Evolutionary conservation across 2,113 vertebrate genomes (phyloP).

Genomic region (Plectropomus leopardus): DNA sequence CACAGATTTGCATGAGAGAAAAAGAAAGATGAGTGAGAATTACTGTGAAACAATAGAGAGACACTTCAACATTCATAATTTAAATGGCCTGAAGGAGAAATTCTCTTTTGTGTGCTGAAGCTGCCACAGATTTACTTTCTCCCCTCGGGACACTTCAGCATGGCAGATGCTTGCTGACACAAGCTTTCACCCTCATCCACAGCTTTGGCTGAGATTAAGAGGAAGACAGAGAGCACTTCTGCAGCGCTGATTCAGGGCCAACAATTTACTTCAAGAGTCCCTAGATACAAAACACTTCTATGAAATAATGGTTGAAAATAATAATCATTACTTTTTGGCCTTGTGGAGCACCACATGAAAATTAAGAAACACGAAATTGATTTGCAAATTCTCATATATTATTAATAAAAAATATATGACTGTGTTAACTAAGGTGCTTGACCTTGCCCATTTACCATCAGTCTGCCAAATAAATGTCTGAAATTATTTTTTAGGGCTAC

Average conservation of each 20-base stretch:
- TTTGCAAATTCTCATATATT: background rate
- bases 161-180: constrained; percentile 39
- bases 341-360: background rate
- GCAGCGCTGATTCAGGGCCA: background rate
- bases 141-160: constrained; percentile 23
- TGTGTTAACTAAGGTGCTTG: background rate
- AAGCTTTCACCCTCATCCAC: constrained; percentile 37
- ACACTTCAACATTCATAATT: constrained; percentile 19
- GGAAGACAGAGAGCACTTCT: constrained; percentile 3
- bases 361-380: background rate
- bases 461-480: background rate
- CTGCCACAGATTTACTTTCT: constrained; percentile 21
- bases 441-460: background rate
- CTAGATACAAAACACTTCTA: constrained; percentile 1
- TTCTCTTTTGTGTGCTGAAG: constrained; percentile 36
- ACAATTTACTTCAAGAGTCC: background rate
- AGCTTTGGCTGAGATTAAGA: constrained; percentile 25
- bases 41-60: constrained; percentile 13
- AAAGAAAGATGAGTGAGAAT: constrained; percentile 7
- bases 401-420: background rate
- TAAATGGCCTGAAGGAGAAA: constrained; percentile 15
- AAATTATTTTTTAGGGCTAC: background rate
- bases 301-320: background rate
- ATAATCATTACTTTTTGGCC: background rate
- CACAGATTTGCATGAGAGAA: constrained; percentile 1